Percentiles rank a stretch among this genome's conserved stretches.
Evolutionary conservation across 2,797 vertebrate genomes (phyloP).

Genomic region (Peromyscus eremicus): DNA sequence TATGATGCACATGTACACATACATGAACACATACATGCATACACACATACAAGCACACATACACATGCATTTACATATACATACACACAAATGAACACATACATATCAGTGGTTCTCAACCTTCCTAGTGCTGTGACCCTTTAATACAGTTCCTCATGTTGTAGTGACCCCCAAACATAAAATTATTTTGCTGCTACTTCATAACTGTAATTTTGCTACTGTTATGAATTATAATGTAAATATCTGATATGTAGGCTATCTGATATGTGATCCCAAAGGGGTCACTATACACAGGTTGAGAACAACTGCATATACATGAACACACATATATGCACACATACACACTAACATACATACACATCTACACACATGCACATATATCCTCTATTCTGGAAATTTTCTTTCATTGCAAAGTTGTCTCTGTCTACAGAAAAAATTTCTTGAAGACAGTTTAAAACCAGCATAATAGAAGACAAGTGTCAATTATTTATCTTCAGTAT

Average conservation of each 20-base stretch:
- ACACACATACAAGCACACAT: not conserved
- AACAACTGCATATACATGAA: not conserved
- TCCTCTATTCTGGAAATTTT: conserved; percentile 57
- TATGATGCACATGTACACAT: not conserved
- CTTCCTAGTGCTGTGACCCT: not conserved
- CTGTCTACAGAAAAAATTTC: conserved; percentile 75
- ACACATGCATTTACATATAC: not conserved
- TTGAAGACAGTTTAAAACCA: conserved; percentile 65
- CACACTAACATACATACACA: not conserved
- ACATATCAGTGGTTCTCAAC: not conserved
- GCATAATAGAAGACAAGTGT: conserved; percentile 51
- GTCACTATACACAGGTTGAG: not conserved
- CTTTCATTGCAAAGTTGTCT: conserved; percentile 73
- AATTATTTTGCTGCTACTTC: not conserved
- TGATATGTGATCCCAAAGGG: not conserved
- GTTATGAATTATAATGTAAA: not conserved
- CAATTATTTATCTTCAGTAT: conserved; percentile 68
- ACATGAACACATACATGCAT: not conserved
- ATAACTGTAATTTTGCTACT: not conserved
- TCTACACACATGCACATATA: not conserved
- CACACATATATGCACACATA: not conserved
- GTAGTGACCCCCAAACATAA: not conserved
- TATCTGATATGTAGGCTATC: not conserved
- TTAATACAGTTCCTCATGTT: not conserved
- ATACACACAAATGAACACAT: not conserved